Base-by-base conservation (phyloP, 1,140 invertebrate genomes). In the Saccostrea glomerata region DNA sequence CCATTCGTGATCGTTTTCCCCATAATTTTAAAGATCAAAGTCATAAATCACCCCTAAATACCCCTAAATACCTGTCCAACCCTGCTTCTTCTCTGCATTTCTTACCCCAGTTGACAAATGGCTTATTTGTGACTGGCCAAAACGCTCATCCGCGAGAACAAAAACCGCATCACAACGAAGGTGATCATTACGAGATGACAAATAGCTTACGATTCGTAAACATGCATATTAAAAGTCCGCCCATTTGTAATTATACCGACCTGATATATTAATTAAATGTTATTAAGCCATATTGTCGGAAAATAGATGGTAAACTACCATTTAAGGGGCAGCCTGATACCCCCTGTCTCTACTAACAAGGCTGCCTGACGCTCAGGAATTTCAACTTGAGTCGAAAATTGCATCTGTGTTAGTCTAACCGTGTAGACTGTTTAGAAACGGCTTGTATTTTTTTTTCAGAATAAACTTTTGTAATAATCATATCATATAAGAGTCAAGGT, bases 241-340 rank as follows among this genome's bases (percentile, higher is more conserved):
- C 70, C 25, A 77, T 77, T 77, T 77, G 70, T 77, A 77, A 77
- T 77, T 77, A 77, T 25, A 30, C 25, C 70, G 70, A 30, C 70
- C 30, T 77, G 70, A 77, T 77, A 77, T 77, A 77, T 77, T 77
- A 77, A 77, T 77, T 77, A 77, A 77, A 77, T 77, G 70, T 11
- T 77, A 77, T 77, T 77, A 77, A 77, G 70, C 70, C 70, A 77
- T 77, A 77, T 77, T 77, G 70, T 77, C 70, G 70, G 70, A 77
- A 77, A 77, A 77, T 77, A 25, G 30, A 77, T 36, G 70, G 70
- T 30, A 77, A 77, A 77, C 70, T 77, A 77, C 70, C 70, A 77
- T 77, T 77, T 77, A 77, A 77, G 25, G 70, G 25, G 70, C 2
- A 30, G 23, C 25, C 6, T 30, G 70, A 77, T 77, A 77, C 30